Conservation (phyloP, 1,140 invertebrate species). For the Eupristina koningsbergeri region DNA sequence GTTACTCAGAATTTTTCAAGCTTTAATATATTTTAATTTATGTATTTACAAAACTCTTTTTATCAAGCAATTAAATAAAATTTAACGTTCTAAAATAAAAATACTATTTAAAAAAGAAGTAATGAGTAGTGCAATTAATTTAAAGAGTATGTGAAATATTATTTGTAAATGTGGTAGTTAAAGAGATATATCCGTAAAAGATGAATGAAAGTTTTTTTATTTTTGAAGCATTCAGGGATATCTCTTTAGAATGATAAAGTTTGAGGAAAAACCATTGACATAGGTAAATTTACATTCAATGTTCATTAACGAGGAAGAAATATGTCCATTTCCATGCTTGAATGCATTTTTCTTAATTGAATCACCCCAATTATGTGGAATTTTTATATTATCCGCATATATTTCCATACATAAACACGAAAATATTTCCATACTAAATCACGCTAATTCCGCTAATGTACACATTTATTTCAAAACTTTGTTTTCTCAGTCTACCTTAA, state of each 20-base stretch:
- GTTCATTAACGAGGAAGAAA: slow-evolving; percentile 11
- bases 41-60: too few species aligned
- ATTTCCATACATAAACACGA: neutral
- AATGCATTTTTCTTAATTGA: neutral
- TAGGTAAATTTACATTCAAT: neutral
- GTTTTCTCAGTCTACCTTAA: neutral
- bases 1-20: too few species aligned
- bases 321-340: neutral
- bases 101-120: too few species aligned
- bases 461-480: neutral
- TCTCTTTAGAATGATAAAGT: slow-evolving; percentile 1
- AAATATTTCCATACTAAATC: slow-evolving; percentile 2
- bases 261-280: neutral
- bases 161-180: neutral
- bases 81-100: too few species aligned
- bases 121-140: neutral
- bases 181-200: neutral
- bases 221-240: neutral
- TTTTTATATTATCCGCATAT: neutral
- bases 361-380: neutral
- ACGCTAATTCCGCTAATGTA: neutral
- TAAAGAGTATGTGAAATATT: neutral
- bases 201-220: neutral
- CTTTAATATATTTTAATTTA: too few species aligned
- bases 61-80: too few species aligned